Conservation (phyloP, 2,113 vertebrate species). For the Heterocephalus glaber region DNA sequence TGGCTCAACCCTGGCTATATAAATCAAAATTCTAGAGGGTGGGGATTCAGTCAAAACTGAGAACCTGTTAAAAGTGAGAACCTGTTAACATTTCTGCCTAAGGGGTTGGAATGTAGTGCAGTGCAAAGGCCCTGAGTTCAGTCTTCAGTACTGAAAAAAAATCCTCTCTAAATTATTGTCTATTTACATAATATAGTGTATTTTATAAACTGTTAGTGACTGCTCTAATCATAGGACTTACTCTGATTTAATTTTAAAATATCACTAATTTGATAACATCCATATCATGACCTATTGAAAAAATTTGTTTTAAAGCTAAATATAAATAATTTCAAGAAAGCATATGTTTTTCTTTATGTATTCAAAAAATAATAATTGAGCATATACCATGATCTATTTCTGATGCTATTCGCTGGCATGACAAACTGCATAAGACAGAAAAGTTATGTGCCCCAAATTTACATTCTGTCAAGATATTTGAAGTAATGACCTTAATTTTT, state of each 20-base stretch:
- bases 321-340: neutral
- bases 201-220: neutral
- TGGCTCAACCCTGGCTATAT: neutral
- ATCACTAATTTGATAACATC: conserved; percentile 34
- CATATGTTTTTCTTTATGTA: neutral
- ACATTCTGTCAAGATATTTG: neutral
- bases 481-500: neutral
- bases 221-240: conserved; percentile 14
- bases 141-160: neutral
- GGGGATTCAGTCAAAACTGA: neutral
- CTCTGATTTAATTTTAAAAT: conserved; percentile 29
- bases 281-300: neutral
- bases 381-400: neutral
- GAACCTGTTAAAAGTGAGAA: neutral
- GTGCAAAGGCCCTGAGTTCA: neutral
- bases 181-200: neutral
- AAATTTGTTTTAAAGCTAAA: neutral
- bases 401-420: neutral
- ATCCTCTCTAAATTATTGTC: neutral
- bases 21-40: neutral
- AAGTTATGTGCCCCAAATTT: neutral
- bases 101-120: neutral
- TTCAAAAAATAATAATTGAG: neutral
- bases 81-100: neutral
- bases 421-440: neutral